Evolutionary conservation across 1,140 invertebrate species (phyloP).

Genomic region (Colletes latitarsis): DNA sequence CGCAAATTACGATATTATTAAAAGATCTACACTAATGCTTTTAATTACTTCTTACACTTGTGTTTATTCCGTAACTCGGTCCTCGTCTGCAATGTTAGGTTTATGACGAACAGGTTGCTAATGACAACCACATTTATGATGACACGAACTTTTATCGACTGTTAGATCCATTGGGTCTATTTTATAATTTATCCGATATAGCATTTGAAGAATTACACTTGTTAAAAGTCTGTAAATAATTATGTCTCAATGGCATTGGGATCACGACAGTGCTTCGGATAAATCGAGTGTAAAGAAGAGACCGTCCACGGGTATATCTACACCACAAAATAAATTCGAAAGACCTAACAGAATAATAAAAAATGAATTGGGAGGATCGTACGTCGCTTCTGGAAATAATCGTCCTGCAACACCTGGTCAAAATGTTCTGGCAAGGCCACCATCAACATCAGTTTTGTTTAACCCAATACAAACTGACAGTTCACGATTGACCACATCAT

Average conservation of each 20-base stretch:
- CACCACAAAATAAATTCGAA: slow-evolving; percentile 71
- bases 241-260: slow-evolving; percentile 64
- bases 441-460: slow-evolving; percentile 65
- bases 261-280: slow-evolving; percentile 38
- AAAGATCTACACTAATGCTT: too few species aligned
- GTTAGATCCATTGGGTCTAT: too few species aligned
- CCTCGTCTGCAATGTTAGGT: too few species aligned
- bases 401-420: slow-evolving; percentile 60
- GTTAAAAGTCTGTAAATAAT: slow-evolving; percentile 29
- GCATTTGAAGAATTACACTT: too few species aligned
- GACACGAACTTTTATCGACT: too few species aligned
- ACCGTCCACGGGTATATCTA: slow-evolving; percentile 38
- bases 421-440: slow-evolving; percentile 68
- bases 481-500: slow-evolving; percentile 63
- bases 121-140: too few species aligned
- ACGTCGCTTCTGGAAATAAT: slow-evolving; percentile 41
- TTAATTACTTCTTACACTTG: too few species aligned
- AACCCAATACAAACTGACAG: slow-evolving; percentile 62
- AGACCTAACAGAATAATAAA: slow-evolving; percentile 75
- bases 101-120: too few species aligned
- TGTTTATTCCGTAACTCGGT: too few species aligned
- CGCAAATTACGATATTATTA: too few species aligned
- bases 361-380: slow-evolving; percentile 62
- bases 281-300: slow-evolving; percentile 42
- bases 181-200: too few species aligned